Evolutionary conservation across 2,113 vertebrate species (phyloP).

Genomic region (Paradoxurus hermaphroditus): DNA sequence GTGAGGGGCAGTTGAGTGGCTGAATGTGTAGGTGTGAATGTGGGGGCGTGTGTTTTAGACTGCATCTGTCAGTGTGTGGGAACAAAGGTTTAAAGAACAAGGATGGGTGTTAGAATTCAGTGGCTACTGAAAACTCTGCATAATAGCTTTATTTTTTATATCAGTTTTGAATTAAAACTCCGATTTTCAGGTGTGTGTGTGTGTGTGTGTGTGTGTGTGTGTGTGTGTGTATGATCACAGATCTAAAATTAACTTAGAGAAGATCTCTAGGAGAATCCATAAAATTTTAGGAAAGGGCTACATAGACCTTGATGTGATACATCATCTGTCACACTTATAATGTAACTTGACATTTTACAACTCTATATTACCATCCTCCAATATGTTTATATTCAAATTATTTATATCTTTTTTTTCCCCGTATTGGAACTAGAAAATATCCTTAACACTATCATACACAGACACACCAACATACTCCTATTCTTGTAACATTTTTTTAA

Average conservation of each 20-base stretch:
- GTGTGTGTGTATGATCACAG: background rate
- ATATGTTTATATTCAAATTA: constrained; percentile 32
- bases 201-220: background rate
- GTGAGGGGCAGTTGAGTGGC: background rate
- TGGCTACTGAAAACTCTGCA: constrained; percentile 33
- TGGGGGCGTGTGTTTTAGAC: constrained; percentile 1
- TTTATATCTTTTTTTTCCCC: background rate
- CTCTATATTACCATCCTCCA: background rate
- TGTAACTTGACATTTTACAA: constrained; percentile 26
- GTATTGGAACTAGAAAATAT: background rate
- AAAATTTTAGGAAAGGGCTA: background rate
- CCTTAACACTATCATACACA: background rate
- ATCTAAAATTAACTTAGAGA: constrained; percentile 5
- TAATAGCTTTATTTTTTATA: background rate
- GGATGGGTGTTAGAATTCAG: background rate
- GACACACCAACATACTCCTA: background rate
- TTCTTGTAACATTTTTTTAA: background rate
- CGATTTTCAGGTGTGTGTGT: background rate
- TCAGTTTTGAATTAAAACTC: background rate
- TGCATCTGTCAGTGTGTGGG: constrained; percentile 40
- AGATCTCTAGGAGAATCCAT: background rate
- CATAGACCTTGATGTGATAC: background rate
- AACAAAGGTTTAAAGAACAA: constrained; percentile 68
- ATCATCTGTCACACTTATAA: constrained; percentile 28
- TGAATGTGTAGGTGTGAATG: background rate